These are phyloP conservation scores for Trichomycterus rosablanca DNA, from an alignment of 2,113 vertebrate genomes.

Conservation along the genomic window DNA sequence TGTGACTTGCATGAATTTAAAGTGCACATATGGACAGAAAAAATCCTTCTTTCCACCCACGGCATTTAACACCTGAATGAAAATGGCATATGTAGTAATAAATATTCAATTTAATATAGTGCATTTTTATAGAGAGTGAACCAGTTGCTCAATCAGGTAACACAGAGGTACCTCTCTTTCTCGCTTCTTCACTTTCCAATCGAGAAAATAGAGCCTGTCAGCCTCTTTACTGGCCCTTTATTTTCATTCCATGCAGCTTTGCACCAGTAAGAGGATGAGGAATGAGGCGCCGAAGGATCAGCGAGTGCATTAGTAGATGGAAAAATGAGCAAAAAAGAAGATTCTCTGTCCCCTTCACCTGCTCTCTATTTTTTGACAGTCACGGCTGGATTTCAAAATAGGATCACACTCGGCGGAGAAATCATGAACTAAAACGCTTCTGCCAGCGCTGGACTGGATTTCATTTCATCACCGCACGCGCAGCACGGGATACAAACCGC, in stretches of 20 bases:
- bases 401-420: conserved; percentile 22
- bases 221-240: conserved; percentile 67
- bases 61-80: too few species aligned
- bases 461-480: conserved; percentile 54
- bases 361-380: background rate
- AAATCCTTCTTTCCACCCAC: too few species aligned
- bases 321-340: conserved; percentile 27
- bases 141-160: background rate
- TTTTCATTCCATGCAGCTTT: conserved; percentile 64
- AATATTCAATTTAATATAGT: background rate
- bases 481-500: conserved; percentile 50
- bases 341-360: conserved; percentile 2
- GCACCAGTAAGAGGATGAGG: conserved; percentile 65
- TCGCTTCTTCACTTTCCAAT: conserved; percentile 25
- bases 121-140: background rate
- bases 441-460: conserved; percentile 51
- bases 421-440: conserved; percentile 25
- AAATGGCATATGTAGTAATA: too few species aligned
- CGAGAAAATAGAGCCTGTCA: conserved; percentile 61
- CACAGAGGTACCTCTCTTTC: background rate
- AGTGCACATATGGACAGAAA: too few species aligned
- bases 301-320: conserved; percentile 20
- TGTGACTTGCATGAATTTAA: too few species aligned
- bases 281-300: conserved; percentile 43
- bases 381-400: conserved; percentile 28